Percentiles rank a stretch among this genome's conserved stretches.
phyloP scores from a whole-genome alignment of 2,113 vertebrate species.

The Antennarius striatus region DNA sequence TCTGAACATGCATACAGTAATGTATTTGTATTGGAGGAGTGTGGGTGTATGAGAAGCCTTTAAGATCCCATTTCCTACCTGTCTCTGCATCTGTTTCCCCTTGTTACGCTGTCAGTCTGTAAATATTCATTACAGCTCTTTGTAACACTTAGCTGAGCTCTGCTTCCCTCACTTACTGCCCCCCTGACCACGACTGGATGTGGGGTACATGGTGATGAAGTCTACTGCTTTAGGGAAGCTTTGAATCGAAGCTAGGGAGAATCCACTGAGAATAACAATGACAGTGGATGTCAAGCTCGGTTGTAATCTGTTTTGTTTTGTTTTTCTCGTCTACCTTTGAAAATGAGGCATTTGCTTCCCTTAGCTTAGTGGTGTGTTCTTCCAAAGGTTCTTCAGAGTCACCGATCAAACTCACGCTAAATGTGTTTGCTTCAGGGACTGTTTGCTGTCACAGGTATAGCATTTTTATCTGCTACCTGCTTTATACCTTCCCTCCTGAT shows the following conservation, averaged over 20 bases:
- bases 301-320: not conserved
- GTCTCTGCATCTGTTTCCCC: conserved; percentile 8
- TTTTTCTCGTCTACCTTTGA: not conserved
- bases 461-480: not conserved
- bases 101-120: conserved; percentile 21
- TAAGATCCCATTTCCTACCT: conserved; percentile 4
- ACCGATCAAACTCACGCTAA: not conserved
- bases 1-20: not conserved
- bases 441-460: conserved; percentile 13
- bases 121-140: conserved; percentile 45
- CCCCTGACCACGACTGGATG: conserved; percentile 9
- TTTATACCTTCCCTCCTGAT: not conserved
- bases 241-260: conserved; percentile 15
- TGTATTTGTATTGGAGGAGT: conserved; percentile 6
- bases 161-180: conserved; percentile 3
- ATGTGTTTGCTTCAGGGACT: conserved; percentile 7
- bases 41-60: not conserved
- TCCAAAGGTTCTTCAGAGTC: conserved; percentile 9
- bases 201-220: conserved; percentile 34
- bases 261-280: conserved; percentile 2
- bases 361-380: not conserved
- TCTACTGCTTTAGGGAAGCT: conserved; percentile 19
- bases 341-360: not conserved
- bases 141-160: conserved; percentile 45
- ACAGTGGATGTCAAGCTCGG: conserved; percentile 4